Base-by-base conservation (phyloP, 2,797 vertebrate species). In the Syncerus caffer region DNA sequence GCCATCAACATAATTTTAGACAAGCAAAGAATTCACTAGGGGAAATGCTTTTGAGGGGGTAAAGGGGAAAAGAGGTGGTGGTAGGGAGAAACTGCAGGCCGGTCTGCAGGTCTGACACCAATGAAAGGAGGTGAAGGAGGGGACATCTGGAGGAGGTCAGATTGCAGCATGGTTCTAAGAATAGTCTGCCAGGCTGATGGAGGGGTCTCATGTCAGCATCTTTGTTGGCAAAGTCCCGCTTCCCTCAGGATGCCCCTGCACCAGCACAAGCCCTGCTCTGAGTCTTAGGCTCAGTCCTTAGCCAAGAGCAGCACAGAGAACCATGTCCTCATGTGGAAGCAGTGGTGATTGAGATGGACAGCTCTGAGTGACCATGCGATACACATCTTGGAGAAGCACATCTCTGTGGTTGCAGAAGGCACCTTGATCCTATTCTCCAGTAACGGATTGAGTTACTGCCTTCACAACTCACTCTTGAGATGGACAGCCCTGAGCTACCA, bases 221-320 rank as follows among this genome's bases (percentile, higher is more conserved):
- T 27, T 6, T 14, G 6, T 17, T 17, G 47, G 38, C 4, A 0
- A 5, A 9, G 21, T 4, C 64, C 7, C 4, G 0, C 42, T 6
- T n/a, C 6, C 4, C 15, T 34, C 55, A 16, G 7, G 38, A 19
- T 31, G 2, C 25, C 38, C 7, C 38, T 14, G 2, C 14, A 62
- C 2, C 7, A 64, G 38, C 14, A 38, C 45, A 53, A 80, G 19
- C 13, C 11, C 12, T 6, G 6, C 9, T 2, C 12, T 0, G 0
- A 38, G 12, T 0, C 53, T 51, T 29, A 34, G 11, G 2, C 6
- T 11, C 79, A 11, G 2, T 31, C 55, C 19, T 57, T 1, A 6
- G 50, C 34, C 13, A 25, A 71, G 21, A 50, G 55, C 5, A 8
- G 16, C 2, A 1, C 5, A 34, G 23, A 12, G 14, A 7, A 50